Conservation (phyloP, 2,888 invertebrate genomes). For the Euplexia lucipara region DNA sequence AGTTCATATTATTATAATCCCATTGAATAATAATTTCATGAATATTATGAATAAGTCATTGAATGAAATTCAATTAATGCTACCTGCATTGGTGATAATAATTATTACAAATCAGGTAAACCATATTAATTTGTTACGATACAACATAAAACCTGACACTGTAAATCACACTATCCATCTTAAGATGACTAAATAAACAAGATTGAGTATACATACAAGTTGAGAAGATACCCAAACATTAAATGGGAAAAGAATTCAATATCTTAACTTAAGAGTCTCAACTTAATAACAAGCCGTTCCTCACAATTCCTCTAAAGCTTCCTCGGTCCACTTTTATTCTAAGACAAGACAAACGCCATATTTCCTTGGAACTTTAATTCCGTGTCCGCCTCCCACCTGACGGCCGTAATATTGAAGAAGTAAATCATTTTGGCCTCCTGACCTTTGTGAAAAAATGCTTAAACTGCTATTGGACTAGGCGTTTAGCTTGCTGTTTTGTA, state of each 20-base stretch:
- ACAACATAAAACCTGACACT: too few species aligned
- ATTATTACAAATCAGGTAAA: too few species aligned
- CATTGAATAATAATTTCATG: too few species aligned
- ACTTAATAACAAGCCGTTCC: constrained; percentile 4
- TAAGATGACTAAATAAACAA: too few species aligned
- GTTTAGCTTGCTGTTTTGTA: constrained; percentile 34
- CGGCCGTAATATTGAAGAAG: constrained; percentile 78
- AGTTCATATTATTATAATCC: too few species aligned
- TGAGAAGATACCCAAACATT: too few species aligned
- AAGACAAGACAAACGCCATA: constrained; percentile 73
- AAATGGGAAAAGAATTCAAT: not conserved
- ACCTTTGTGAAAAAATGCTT: constrained; percentile 74
- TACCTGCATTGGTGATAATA: too few species aligned
- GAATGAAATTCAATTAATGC: too few species aligned
- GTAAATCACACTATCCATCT: too few species aligned
- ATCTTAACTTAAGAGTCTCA: not conserved
- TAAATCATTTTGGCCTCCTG: constrained; percentile 81
- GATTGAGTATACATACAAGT: too few species aligned
- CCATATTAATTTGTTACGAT: too few species aligned
- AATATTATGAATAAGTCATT: too few species aligned
- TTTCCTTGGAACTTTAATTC: constrained; percentile 83
- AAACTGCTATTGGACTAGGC: constrained; percentile 48
- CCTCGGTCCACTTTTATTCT: constrained; percentile 42
- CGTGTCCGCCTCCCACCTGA: constrained; percentile 80
- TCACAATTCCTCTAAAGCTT: constrained; percentile 32